A percentile compares a stretch with the other conserved stretches of the same genome.
These are phyloP conservation scores for Pongo abelii DNA, from an alignment of 2,113 vertebrate species.

Conservation along the genomic window DNA sequence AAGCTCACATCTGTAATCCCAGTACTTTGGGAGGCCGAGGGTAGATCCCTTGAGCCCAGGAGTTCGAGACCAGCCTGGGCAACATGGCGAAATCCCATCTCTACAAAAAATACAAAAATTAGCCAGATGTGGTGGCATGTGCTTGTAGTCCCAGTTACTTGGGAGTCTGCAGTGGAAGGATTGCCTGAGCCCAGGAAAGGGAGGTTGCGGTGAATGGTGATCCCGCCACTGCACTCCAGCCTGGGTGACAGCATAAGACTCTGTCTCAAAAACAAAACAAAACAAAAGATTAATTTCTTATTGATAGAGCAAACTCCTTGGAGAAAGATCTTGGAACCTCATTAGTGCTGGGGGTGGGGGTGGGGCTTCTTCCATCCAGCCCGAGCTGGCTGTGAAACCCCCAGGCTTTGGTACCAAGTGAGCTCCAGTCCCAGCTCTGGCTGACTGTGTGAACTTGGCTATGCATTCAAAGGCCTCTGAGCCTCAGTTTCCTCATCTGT, in stretches of 20 bases:
- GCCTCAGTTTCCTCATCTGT: neutral
- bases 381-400: neutral
- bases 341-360: no score
- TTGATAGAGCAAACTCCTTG: neutral
- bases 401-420: neutral
- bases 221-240: neutral
- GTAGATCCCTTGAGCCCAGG: neutral
- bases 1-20: neutral
- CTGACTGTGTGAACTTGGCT: neutral
- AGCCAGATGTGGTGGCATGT: neutral
- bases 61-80: neutral
- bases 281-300: neutral
- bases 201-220: neutral
- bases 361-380: neutral
- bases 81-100: neutral
- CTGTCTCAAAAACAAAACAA: neutral
- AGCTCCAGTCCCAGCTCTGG: neutral
- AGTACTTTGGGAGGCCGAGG: neutral
- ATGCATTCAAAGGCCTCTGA: neutral
- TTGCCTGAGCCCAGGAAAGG: no score
- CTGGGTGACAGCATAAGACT: neutral
- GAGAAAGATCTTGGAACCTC: neutral
- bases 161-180: no score
- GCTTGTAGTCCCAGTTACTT: neutral
- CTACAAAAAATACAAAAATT: neutral